These are phyloP conservation scores for Rapana venosa DNA, from an alignment of 2,888 invertebrate species.

Conservation along the genomic window DNA sequence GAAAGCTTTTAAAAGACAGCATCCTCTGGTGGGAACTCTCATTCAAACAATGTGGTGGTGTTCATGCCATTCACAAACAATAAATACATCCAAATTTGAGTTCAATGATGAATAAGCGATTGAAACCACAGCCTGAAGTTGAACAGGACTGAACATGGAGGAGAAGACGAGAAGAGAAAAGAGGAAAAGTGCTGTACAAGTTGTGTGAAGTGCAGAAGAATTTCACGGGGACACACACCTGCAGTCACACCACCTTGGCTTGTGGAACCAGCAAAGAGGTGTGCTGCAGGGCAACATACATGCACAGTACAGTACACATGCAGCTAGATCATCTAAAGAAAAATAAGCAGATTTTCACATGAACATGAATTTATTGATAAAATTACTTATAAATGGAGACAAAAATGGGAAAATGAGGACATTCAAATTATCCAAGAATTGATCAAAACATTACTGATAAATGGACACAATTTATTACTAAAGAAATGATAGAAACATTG, in stretches of 20 bases:
- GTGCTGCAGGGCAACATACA: not conserved
- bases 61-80: constrained; percentile 10
- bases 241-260: not conserved
- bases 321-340: constrained; percentile 2
- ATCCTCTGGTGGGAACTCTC: too few species aligned
- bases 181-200: constrained; percentile 4
- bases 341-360: too few species aligned
- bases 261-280: not conserved
- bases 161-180: not conserved
- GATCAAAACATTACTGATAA: too few species aligned
- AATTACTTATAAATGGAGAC: too few species aligned
- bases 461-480: too few species aligned
- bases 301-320: not conserved
- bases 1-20: too few species aligned
- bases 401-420: too few species aligned
- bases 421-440: too few species aligned
- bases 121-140: not conserved
- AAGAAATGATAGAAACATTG: too few species aligned
- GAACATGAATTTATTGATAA: too few species aligned
- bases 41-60: not conserved
- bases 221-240: too few species aligned
- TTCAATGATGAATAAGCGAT: not conserved
- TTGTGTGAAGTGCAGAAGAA: not conserved
- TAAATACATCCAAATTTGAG: not conserved
- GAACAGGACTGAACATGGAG: not conserved